Conservation (phyloP, 23 tunicate species). For the Trididemnum miniatum region DNA sequence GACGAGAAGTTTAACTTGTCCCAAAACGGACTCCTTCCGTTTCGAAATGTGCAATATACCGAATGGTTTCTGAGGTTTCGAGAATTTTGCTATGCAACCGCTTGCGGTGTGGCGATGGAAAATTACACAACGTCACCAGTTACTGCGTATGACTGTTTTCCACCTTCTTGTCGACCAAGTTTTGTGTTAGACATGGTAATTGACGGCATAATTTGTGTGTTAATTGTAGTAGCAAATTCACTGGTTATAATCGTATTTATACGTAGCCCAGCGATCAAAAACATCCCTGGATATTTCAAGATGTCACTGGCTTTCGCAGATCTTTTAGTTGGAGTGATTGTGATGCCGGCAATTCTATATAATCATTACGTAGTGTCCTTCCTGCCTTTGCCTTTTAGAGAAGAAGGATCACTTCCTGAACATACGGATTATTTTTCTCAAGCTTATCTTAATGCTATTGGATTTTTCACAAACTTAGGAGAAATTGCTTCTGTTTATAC, state of each 20-base stretch:
- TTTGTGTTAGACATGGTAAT: slow-evolving; percentile 56
- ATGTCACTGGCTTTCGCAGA: slow-evolving; percentile 87
- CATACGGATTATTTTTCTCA: slow-evolving; percentile 54
- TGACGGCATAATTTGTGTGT: slow-evolving; percentile 49
- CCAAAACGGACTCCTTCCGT: slow-evolving; percentile 17
- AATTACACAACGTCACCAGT: slow-evolving; percentile 24
- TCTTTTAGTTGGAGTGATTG: slow-evolving; percentile 71
- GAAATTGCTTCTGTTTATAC: slow-evolving; percentile 60
- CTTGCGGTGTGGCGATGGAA: slow-evolving; percentile 48
- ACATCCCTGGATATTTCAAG: slow-evolving; percentile 95
- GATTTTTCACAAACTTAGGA: slow-evolving; percentile 61
- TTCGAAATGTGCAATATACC: slow-evolving; percentile 29
- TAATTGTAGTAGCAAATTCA: slow-evolving; percentile 49
- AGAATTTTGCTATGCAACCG: slow-evolving; percentile 61
- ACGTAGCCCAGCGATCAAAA: slow-evolving; percentile 61
- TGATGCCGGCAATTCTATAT: slow-evolving; percentile 63
- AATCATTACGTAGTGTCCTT: slow-evolving; percentile 47
- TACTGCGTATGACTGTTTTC: slow-evolving; percentile 54
- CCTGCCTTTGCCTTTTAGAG: slow-evolving; percentile 63
- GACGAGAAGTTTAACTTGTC: neutral
- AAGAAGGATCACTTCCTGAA: slow-evolving; percentile 42
- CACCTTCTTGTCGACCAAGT: slow-evolving; percentile 36
- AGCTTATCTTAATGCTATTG: slow-evolving; percentile 49
- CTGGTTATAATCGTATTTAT: slow-evolving; percentile 64
- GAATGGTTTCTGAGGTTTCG: slow-evolving; percentile 68